Evolutionary conservation across 2,113 vertebrate species (phyloP), one percentile per base, ranked within the genome.

Genomic region (Seriola dumerili): DNA sequence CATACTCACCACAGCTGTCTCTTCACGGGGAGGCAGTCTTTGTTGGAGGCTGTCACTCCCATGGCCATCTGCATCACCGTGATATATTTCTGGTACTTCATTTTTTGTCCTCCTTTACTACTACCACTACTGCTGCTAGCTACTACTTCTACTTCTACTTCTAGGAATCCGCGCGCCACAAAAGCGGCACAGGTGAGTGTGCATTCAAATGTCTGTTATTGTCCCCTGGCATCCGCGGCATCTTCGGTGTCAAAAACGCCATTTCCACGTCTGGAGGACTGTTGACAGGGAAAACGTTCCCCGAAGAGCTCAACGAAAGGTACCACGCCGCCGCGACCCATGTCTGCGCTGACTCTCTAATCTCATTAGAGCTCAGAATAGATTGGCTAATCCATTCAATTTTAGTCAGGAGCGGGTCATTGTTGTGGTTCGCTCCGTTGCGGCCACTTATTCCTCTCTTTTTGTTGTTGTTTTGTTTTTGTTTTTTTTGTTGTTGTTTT

Each of bases 71-170:
- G 97, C 97, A 99, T 96, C 93, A 99, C 97, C 89, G 97, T 99
- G 94, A 99, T 97, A 91, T 99, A 99, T 94, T 99, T 99, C 96
- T 99, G 97, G 93, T 99, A 99, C 96, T 97, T 99, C 98, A 99
- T 99, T 29, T 99, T 80, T 78, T 93, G 86, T 90, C 94, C 94
- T 91, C 91, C 94, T 90, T 89, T 91, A 70, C 80, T 40, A 17
- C 58, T 55, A 88, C 94, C 91, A 62, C 62, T 21, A 23, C 58
- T 62, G 42, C 8, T 36, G 34, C 34, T 36, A 42, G 46, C 65
- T 58, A 32, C 69, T 54, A 34, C 46, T 46, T 36, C 55, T 75
- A 52, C 69, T 63, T 90, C 95, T 93, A 73, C 62, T 76, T 91
- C 86, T 81, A 84, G 88, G 85, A 88, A 88, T 90, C 90, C 88